Base-by-base conservation (phyloP, 2,888 invertebrate genomes). In the Eupithecia insigniata region DNA sequence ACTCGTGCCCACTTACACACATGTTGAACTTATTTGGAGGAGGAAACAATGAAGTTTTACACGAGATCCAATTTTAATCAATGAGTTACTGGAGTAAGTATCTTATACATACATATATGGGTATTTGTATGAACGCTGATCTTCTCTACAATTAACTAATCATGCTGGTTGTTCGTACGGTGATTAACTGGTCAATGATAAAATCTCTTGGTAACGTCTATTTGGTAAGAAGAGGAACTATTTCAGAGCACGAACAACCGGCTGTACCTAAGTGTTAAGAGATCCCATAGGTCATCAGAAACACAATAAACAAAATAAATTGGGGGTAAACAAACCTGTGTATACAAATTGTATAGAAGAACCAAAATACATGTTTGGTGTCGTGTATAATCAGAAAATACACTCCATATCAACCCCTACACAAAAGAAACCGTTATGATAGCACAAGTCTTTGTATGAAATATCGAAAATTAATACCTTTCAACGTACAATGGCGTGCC, bases 391-490 rank as follows among this genome's bases (percentile, higher is more conserved):
- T 71, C 30, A 62, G 32, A 65, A 65, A 69, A 66, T 36, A 68
- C 66, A 61, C 26, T 62, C 46, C 51, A 36, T 66, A 66, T 66
- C 73, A 66, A 68, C 14, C 55, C 55, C 65, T 16, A 12, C 36
- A 73, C 73, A 70, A 73, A 68, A 65, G 70, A 34, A 66, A 51
- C 67, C 68, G 68, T 67, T 68, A 73, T 67, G 65, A 73, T 60
- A 46, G 51, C 55, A 69, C 66, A 32, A 64, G 55, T 65, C 55
- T 62, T 69, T 74, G 73, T 69, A 70, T 79, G 76, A 78, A 78
- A 80, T 77, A 79, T 78, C 69, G 75, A 75, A 77, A 81, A 80
- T 81, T 74, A 80, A 79, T 80, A 77, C 80, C 75, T 82, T 78
- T 78, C 80, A 77, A 72, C 66, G 66, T 68, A 78, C 80, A 82